Evolutionary conservation across 2,113 vertebrate genomes (phyloP).

Genomic region (Sapajus apella): DNA sequence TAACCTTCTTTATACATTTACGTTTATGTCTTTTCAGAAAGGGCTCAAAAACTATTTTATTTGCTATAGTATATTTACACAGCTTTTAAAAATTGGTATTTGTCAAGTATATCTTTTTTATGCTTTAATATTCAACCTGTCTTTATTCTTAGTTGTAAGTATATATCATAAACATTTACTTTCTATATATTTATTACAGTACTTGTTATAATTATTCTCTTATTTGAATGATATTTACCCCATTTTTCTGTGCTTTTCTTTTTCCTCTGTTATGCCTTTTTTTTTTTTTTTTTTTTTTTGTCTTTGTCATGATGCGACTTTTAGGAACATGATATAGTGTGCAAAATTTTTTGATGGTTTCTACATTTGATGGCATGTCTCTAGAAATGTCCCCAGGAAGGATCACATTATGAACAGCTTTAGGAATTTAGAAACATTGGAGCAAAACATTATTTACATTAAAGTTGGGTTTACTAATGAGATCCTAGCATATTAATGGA

Average conservation of each 20-base stretch:
- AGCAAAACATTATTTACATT: background rate
- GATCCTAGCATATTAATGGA: background rate
- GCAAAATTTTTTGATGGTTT: background rate
- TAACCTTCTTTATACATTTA: background rate
- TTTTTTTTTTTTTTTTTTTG: background rate
- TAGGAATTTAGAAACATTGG: conserved; percentile 24
- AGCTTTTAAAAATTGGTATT: background rate
- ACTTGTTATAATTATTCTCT: background rate
- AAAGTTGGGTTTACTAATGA: background rate
- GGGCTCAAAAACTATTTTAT: background rate
- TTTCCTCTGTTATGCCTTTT: background rate
- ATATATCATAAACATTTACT: background rate
- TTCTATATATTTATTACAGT: background rate
- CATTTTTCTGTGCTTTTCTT: background rate
- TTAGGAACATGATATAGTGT: background rate
- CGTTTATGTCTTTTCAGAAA: background rate
- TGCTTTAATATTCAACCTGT: background rate
- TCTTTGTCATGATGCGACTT: background rate
- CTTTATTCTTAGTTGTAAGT: background rate
- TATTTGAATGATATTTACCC: background rate
- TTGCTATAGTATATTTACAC: background rate
- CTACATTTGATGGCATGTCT: background rate
- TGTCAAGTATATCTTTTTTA: background rate
- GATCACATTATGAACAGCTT: background rate
- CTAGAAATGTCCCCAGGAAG: background rate